These are phyloP conservation scores for Pseudorasbora parva DNA, from an alignment of 2,113 vertebrate genomes.

Conservation along the genomic window DNA sequence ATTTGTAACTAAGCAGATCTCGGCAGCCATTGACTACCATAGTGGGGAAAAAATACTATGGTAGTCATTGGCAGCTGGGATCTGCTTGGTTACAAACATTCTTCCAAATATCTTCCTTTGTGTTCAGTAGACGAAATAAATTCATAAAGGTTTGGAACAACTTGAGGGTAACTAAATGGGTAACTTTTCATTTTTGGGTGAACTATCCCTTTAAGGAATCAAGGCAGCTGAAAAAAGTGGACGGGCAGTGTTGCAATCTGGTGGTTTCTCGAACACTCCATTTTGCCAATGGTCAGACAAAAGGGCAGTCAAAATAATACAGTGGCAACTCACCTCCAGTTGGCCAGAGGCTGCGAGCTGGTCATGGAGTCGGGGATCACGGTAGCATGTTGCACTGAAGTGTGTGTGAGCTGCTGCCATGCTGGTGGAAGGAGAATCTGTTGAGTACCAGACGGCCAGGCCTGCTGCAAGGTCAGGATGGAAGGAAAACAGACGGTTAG, in stretches of 20 bases:
- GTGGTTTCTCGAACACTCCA: not conserved
- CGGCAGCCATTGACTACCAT: too few species aligned
- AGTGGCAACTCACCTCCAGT: slow-evolving; percentile 88
- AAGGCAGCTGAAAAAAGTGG: not conserved
- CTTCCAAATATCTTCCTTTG: too few species aligned
- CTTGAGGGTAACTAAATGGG: too few species aligned
- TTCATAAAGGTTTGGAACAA: too few species aligned
- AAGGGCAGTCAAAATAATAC: not conserved
- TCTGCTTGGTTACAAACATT: too few species aligned
- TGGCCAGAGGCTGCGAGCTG: slow-evolving; percentile 87
- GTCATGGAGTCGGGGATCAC: slow-evolving; percentile 96
- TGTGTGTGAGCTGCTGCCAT: slow-evolving; percentile 98
- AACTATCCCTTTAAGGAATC: not conserved
- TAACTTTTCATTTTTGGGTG: too few species aligned
- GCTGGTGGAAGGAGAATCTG: slow-evolving; percentile 95
- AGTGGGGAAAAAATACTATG: too few species aligned
- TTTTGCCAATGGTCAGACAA: not conserved
- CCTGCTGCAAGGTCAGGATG: slow-evolving; percentile 80
- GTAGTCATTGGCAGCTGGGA: too few species aligned
- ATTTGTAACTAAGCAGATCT: too few species aligned
- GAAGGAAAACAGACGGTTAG: slow-evolving; percentile 12
- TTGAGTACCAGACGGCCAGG: slow-evolving; percentile 95
- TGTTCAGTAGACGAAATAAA: too few species aligned
- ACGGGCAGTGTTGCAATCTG: not conserved
- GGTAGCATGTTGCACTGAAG: slow-evolving; percentile 93